phyloP scores from a whole-genome alignment of 2,797 vertebrate genomes.

The Coilia nasus region DNA sequence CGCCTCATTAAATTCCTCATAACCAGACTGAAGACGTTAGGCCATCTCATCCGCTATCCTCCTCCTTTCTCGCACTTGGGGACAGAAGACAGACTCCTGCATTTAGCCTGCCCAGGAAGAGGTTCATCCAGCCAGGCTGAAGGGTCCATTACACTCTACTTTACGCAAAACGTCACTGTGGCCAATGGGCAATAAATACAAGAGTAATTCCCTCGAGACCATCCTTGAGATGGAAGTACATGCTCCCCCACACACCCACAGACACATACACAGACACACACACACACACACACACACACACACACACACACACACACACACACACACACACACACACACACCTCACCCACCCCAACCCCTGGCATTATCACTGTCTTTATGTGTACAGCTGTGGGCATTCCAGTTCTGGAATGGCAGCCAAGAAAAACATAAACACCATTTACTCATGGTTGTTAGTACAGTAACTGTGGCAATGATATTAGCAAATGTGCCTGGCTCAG shows the following conservation, averaged over 20 bases:
- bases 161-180: not conserved
- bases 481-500: not conserved
- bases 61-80: too few relatives aligned
- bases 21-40: conserved; percentile 23
- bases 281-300: too few relatives aligned
- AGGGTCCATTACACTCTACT: not conserved
- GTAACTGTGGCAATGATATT: not conserved
- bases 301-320: too few relatives aligned
- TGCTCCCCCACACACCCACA: too few relatives aligned
- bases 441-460: not conserved
- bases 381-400: not conserved
- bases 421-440: not conserved
- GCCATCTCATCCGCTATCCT: conserved; percentile 17
- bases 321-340: too few relatives aligned
- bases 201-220: not conserved
- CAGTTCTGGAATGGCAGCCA: not conserved
- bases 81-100: not conserved
- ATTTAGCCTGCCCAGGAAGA: not conserved
- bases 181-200: not conserved
- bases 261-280: too few relatives aligned
- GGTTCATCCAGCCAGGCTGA: not conserved
- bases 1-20: conserved; percentile 32
- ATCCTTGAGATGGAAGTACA: not conserved
- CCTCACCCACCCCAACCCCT: too few relatives aligned
- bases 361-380: not conserved